These are phyloP conservation scores for Spialia ferax DNA, from an alignment of 2,888 invertebrate species.

Conservation along the genomic window DNA sequence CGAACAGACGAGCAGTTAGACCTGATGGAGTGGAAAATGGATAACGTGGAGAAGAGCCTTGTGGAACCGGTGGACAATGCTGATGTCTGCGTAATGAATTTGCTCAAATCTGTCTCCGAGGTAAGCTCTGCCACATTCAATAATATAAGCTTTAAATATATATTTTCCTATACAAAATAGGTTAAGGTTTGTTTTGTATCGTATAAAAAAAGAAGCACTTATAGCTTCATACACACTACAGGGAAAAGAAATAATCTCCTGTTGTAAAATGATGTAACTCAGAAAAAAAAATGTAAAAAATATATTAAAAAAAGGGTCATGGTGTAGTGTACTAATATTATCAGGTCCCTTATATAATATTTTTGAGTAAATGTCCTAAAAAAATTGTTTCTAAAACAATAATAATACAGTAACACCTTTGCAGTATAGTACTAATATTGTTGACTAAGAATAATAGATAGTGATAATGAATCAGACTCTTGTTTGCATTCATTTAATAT, in stretches of 20 bases:
- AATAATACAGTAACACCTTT: background rate
- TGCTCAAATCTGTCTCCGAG: slow-evolving; percentile 92
- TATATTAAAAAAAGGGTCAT: too few species aligned
- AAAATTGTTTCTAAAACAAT: background rate
- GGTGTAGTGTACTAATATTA: too few species aligned
- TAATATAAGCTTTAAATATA: background rate
- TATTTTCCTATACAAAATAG: too few species aligned
- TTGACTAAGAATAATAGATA: background rate
- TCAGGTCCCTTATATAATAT: too few species aligned
- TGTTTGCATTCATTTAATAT: background rate
- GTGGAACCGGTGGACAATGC: slow-evolving; percentile 81
- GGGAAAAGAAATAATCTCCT: background rate
- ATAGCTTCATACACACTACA: too few species aligned
- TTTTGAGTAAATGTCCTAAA: too few species aligned
- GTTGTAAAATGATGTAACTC: background rate
- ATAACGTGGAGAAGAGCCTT: slow-evolving; percentile 89
- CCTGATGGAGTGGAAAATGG: slow-evolving; percentile 91
- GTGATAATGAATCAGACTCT: background rate
- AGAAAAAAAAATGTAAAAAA: too few species aligned
- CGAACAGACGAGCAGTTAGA: slow-evolving; percentile 91
- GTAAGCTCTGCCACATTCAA: slow-evolving; percentile 61
- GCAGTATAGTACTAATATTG: background rate
- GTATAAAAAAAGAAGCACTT: too few species aligned
- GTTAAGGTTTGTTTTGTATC: too few species aligned
- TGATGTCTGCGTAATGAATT: slow-evolving; percentile 90